Conservation (phyloP, 2,888 invertebrate species). For the Lagria hirta region DNA sequence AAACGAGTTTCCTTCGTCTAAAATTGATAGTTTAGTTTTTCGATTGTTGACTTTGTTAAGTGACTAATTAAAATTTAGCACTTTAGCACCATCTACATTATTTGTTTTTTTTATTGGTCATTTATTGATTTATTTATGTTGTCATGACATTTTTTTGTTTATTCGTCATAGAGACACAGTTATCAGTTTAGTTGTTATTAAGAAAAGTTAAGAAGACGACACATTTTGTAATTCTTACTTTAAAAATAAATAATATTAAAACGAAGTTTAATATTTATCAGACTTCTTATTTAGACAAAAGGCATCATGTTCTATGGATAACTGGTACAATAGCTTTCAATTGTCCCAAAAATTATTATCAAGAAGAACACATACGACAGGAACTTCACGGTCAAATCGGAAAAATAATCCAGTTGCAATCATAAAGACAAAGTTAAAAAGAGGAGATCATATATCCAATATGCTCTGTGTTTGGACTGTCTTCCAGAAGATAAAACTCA, state of each 20-base stretch:
- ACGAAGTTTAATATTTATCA: conserved; percentile 33
- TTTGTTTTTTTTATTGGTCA: too few species aligned
- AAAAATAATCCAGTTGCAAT: conserved; percentile 29
- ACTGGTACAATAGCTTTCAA: conserved; percentile 30
- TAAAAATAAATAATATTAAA: too few species aligned
- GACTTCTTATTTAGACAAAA: conserved; percentile 30
- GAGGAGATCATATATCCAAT: conserved; percentile 24
- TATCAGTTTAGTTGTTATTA: too few species aligned
- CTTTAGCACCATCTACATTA: too few species aligned
- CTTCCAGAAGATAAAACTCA: conserved; percentile 38
- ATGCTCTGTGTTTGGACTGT: conserved; percentile 19
- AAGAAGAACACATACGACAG: conserved; percentile 26
- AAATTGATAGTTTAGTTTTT: too few species aligned
- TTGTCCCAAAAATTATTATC: conserved; percentile 31
- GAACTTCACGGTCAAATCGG: conserved; percentile 29
- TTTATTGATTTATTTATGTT: too few species aligned
- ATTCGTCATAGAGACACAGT: too few species aligned
- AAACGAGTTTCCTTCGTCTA: conserved; percentile 4
- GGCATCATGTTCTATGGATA: conserved; percentile 33
- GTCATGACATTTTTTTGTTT: too few species aligned
- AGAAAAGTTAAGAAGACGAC: too few species aligned
- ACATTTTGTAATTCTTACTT: too few species aligned
- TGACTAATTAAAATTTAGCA: too few species aligned
- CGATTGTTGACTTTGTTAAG: too few species aligned
- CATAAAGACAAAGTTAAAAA: conserved; percentile 24